These are phyloP conservation scores for Notechis scutatus DNA, from an alignment of 2,113 vertebrate genomes.

Conservation along the genomic window DNA sequence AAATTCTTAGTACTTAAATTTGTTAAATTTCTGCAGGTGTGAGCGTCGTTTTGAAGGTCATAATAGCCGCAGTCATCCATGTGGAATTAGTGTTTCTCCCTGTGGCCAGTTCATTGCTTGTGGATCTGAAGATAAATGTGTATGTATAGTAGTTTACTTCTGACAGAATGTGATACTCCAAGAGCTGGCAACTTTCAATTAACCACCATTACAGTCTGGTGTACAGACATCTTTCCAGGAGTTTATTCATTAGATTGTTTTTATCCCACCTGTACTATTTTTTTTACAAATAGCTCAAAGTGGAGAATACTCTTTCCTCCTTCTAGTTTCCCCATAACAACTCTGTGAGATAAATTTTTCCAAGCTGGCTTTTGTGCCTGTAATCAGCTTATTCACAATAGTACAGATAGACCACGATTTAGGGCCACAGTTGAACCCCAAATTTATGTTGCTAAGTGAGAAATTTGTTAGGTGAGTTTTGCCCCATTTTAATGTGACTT, in stretches of 20 bases:
- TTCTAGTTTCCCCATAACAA: neutral
- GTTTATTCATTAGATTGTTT: neutral
- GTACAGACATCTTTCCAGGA: neutral
- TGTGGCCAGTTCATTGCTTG: slow-evolving; percentile 81
- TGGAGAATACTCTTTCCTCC: neutral
- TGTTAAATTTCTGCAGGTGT: slow-evolving; percentile 68
- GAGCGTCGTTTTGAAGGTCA: slow-evolving; percentile 83
- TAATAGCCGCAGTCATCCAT: slow-evolving; percentile 69
- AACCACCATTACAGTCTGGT: neutral
- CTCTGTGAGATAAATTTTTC: neutral
- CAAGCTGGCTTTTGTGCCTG: neutral
- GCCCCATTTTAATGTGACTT: no score
- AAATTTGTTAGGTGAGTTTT: no score
- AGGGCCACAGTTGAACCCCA: no score
- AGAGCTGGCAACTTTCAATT: neutral
- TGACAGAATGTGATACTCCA: neutral
- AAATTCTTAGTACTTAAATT: neutral
- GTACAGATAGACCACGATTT: neutral
- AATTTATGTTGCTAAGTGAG: no score
- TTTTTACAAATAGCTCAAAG: neutral
- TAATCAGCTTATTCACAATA: neutral
- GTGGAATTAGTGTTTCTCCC: slow-evolving; percentile 79
- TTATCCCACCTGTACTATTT: neutral
- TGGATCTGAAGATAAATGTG: slow-evolving; percentile 85
- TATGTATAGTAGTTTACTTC: slow-evolving; percentile 55